Base-by-base conservation (phyloP, 2,797 vertebrate genomes). In the Cossypha polioptera region DNA sequence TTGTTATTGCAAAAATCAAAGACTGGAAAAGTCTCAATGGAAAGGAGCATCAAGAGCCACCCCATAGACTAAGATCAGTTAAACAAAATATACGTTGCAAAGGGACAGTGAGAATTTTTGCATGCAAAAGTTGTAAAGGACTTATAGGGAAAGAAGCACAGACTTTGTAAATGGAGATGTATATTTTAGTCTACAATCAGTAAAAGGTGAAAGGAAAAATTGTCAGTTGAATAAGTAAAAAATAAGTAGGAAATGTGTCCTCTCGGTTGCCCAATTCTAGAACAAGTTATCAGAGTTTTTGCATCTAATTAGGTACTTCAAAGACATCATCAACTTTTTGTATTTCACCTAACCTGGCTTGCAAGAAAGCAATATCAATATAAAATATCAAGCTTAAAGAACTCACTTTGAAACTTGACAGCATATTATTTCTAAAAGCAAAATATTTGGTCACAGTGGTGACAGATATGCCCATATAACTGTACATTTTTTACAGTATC, bases 331-430 rank as follows among this genome's bases (percentile, higher is more conserved):
- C 75, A 95, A 48, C 86, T 96, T 98, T 98, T 98, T 95, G 96
- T 97, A 86, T 97, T 96, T 94, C 97, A 96, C 98, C 90, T 95
- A 96, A 47, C 8, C n/a, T 94, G 94, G 89, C 95, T 97, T 97
- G 97, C 87, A 97, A 97, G 95, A 98, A 98, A 38, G 10, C 5
- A 45, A 25, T 38, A 45, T 68, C 9, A 29, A 11, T 33, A 53
- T 38, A 29, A 59, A 97, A 98, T 98, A 98, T 97, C 90, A 97
- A 97, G 98, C 97, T 98, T 97, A 94, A 97, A 98, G 92, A 89
- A 96, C 47, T 86, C 66, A 97, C 95, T 98, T 97, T 98, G 98
- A 98, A 98, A 98, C 96, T 95, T 97, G 98, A 98, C 98, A 97
- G 97, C 97, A 87, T 92, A 78, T 76, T 97, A 74, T 96, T 97